A percentile compares a stretch with the other conserved stretches of the same genome.
Evolutionary conservation across 2,888 invertebrate species (phyloP).

Genomic region (Macrosiphum euphorbiae): DNA sequence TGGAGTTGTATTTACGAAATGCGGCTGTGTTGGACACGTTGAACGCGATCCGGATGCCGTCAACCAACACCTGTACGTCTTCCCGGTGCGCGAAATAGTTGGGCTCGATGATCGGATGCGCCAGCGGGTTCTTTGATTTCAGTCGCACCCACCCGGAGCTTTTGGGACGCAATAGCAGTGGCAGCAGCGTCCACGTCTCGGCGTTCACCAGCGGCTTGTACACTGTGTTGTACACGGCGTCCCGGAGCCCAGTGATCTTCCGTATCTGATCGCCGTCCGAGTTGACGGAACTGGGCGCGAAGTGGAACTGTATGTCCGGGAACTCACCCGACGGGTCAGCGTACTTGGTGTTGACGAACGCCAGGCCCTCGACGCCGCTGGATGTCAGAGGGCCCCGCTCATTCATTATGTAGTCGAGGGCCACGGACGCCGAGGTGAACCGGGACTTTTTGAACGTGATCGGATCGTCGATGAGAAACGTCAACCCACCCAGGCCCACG

Average conservation of each 20-base stretch:
- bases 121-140: constrained; percentile 83
- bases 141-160: constrained; percentile 90
- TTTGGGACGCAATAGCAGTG: constrained; percentile 85
- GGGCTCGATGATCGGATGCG: constrained; percentile 88
- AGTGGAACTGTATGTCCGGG: constrained; percentile 91
- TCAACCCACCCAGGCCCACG: constrained; percentile 86
- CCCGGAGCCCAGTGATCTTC: constrained; percentile 81
- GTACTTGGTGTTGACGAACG: constrained; percentile 88
- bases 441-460: constrained; percentile 83
- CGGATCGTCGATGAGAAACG: constrained; percentile 85
- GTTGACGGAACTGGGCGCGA: constrained; percentile 86
- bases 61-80: constrained; percentile 83
- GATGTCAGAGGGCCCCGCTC: constrained; percentile 88
- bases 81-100: constrained; percentile 91
- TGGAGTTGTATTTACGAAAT: constrained; percentile 84
- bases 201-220: constrained; percentile 84
- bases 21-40: constrained; percentile 84
- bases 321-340: constrained; percentile 82
- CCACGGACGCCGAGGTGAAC: constrained; percentile 82
- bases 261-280: constrained; percentile 86
- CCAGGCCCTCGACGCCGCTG: constrained; percentile 87
- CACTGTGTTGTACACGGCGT: constrained; percentile 86
- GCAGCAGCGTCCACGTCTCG: constrained; percentile 88
- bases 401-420: constrained; percentile 84
- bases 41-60: constrained; percentile 87